phyloP scores from a whole-genome alignment of 2,888 invertebrate genomes.

The Agelastica alni region DNA sequence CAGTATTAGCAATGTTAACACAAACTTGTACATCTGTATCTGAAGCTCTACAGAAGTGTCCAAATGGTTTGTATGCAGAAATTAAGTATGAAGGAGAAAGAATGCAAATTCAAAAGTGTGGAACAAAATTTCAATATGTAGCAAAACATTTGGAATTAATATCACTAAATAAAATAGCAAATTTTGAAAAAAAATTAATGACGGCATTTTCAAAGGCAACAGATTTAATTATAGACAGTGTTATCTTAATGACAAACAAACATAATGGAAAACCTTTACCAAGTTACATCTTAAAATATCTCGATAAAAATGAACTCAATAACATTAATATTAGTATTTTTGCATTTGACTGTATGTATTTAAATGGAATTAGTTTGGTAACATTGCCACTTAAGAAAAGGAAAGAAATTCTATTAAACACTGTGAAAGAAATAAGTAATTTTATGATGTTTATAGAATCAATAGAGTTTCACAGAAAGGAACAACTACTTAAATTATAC shows the following conservation, averaged over 20 bases:
- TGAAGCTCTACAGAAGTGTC: constrained; percentile 89
- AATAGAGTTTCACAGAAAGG: no score
- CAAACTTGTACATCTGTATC: constrained; percentile 91
- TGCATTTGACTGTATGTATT: constrained; percentile 92
- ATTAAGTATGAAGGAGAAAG: constrained; percentile 97
- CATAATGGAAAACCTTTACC: constrained; percentile 83
- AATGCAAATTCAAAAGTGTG: constrained; percentile 91
- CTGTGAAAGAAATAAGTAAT: constrained; percentile 83
- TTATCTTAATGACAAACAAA: constrained; percentile 87
- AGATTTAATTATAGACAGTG: constrained; percentile 89
- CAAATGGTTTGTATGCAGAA: constrained; percentile 89
- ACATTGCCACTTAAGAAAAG: constrained; percentile 76
- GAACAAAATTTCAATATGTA: constrained; percentile 83
- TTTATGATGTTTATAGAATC: constrained; percentile 89
- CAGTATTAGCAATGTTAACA: constrained; percentile 92
- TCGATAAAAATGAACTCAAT: constrained; percentile 84
- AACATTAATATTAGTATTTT: constrained; percentile 90
- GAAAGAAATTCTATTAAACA: constrained; percentile 73
- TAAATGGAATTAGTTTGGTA: constrained; percentile 82
- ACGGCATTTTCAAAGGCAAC: constrained; percentile 85
- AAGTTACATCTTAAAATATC: constrained; percentile 88
- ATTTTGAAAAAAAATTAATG: constrained; percentile 84
- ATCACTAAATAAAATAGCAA: constrained; percentile 77
- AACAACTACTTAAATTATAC: constrained; percentile 59
- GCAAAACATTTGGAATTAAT: constrained; percentile 86